phyloP scores from a whole-genome alignment of 2,888 invertebrate genomes.

The Escarpia spicata region DNA sequence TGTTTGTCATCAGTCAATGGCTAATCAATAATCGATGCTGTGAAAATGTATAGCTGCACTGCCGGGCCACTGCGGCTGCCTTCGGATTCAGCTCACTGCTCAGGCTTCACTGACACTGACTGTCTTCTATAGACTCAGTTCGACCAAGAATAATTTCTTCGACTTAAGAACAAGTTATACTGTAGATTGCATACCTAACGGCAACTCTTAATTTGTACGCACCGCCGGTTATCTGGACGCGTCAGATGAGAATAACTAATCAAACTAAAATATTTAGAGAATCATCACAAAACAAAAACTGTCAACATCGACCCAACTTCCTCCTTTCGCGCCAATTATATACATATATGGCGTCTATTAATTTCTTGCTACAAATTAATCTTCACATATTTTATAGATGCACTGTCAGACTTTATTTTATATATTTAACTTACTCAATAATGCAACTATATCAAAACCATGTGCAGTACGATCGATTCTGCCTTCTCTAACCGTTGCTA shows the following conservation, averaged over 20 bases:
- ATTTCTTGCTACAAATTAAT: not conserved
- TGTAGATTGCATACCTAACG: not conserved
- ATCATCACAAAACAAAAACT: not conserved
- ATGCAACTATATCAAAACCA: not conserved
- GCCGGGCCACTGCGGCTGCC: too few relatives aligned
- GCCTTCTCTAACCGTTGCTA: not conserved
- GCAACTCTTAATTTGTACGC: not conserved
- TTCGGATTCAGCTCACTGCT: too few relatives aligned
- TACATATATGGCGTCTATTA: not conserved
- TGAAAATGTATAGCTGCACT: too few relatives aligned
- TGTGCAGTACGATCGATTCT: not conserved
- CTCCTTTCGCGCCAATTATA: not conserved
- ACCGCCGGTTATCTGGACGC: not conserved
- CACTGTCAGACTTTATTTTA: not conserved
- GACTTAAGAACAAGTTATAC: not conserved
- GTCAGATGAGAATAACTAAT: not conserved
- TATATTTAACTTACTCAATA: not conserved
- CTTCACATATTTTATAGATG: not conserved
- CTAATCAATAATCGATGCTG: too few relatives aligned
- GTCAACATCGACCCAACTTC: not conserved
- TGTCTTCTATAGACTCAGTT: too few relatives aligned
- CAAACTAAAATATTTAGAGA: not conserved
- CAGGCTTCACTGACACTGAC: too few relatives aligned
- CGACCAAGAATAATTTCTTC: not conserved
- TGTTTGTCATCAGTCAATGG: too few relatives aligned